Conservation (phyloP, 2,888 invertebrate species). For the Parnassius apollo region DNA sequence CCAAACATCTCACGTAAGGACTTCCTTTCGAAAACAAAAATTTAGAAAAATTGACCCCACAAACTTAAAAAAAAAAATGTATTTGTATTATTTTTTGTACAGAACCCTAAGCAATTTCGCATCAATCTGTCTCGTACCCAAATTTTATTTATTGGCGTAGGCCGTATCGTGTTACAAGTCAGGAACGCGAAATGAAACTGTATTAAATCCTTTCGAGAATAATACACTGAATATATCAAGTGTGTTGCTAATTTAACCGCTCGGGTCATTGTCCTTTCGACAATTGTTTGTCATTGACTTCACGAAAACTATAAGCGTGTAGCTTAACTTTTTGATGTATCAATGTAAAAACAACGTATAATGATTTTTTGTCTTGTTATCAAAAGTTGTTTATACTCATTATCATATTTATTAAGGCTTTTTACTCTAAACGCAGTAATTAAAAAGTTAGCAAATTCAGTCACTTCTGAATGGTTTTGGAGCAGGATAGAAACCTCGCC, state of each 20-base stretch:
- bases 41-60: too few species aligned
- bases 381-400: too few species aligned
- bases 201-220: slow-evolving; percentile 33
- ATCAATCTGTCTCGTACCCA: slow-evolving; percentile 1
- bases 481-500: too few species aligned
- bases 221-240: slow-evolving; percentile 23
- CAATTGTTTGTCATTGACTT: slow-evolving; percentile 22
- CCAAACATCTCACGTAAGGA: too few species aligned
- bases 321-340: neutral
- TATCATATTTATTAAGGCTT: too few species aligned
- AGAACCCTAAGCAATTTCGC: slow-evolving; percentile 9
- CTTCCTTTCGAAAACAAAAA: too few species aligned
- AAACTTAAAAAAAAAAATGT: too few species aligned
- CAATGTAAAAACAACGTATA: too few species aligned
- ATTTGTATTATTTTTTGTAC: neutral
- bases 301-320: neutral
- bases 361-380: too few species aligned
- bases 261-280: slow-evolving; percentile 21
- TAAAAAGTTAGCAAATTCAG: too few species aligned
- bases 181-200: slow-evolving; percentile 33
- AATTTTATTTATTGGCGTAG: slow-evolving; percentile 24
- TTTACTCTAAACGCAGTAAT: too few species aligned
- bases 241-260: slow-evolving; percentile 23
- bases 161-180: slow-evolving; percentile 34
- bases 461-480: too few species aligned